A percentile compares a stretch with the other conserved stretches of the same genome.
phyloP scores from a whole-genome alignment of 1,140 invertebrate genomes.

The Pseudomyrmex concolor region DNA sequence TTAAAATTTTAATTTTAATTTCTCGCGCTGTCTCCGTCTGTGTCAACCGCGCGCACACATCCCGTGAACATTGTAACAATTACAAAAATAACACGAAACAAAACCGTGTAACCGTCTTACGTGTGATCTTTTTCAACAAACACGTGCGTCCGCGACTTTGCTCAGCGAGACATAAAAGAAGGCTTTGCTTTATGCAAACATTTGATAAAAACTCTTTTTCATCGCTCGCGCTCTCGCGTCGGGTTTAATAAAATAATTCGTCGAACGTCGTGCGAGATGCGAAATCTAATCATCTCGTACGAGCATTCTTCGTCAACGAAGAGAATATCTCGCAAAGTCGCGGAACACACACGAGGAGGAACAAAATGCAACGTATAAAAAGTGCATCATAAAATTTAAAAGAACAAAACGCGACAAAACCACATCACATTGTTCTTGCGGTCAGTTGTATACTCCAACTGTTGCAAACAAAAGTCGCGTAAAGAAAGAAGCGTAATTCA shows the following conservation, averaged over 20 bases:
- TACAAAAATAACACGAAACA: constrained; percentile 78
- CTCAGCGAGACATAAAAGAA: constrained; percentile 25
- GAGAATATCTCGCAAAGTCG: constrained; percentile 30
- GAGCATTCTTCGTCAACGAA: constrained; percentile 16
- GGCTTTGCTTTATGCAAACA: constrained; percentile 18
- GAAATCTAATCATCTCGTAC: background rate
- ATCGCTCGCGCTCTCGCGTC: constrained; percentile 1
- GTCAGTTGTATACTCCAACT: too few species aligned
- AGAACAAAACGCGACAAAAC: constrained; percentile 22
- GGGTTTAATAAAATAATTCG: constrained; percentile 34
- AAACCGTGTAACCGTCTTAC: constrained; percentile 74
- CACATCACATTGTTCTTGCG: background rate
- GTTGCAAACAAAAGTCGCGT: too few species aligned
- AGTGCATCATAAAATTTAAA: constrained; percentile 39
- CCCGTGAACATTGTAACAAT: constrained; percentile 77
- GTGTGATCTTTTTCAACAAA: constrained; percentile 52
- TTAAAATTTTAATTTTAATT: constrained; percentile 10
- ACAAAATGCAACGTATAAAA: constrained; percentile 7
- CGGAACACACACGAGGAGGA: background rate
- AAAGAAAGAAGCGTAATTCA: constrained; percentile 21
- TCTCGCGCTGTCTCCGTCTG: constrained; percentile 20
- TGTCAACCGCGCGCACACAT: constrained; percentile 22
- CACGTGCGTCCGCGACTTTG: constrained; percentile 20
- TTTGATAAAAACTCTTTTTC: constrained; percentile 16
- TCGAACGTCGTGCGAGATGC: constrained; percentile 25